These are phyloP conservation scores for Pterostichus madidus DNA, from an alignment of 2,888 invertebrate species.

Conservation along the genomic window DNA sequence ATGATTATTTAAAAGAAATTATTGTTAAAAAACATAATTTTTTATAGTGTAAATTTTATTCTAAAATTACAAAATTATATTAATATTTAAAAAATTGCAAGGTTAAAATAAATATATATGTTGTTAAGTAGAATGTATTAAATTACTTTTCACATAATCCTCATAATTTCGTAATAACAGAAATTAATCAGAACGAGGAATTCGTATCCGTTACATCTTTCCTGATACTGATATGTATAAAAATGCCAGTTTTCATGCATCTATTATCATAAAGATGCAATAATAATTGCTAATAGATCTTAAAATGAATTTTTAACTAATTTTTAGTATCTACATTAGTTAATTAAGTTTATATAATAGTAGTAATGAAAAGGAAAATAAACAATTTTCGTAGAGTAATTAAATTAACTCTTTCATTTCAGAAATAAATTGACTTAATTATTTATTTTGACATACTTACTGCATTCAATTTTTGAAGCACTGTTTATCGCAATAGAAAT, in stretches of 20 bases:
- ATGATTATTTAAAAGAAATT: neutral
- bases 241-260: neutral
- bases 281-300: neutral
- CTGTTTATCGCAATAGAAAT: too few species aligned
- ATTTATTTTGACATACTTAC: too few species aligned
- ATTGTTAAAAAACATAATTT: neutral
- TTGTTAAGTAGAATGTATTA: conserved; percentile 14
- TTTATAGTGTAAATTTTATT: too few species aligned
- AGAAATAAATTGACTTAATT: too few species aligned
- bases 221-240: too few species aligned
- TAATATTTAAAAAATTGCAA: neutral
- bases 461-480: too few species aligned
- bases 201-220: conserved; percentile 22
- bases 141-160: neutral
- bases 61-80: neutral
- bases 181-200: conserved; percentile 23
- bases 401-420: too few species aligned
- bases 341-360: too few species aligned
- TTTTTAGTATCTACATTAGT: too few species aligned
- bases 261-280: neutral
- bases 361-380: too few species aligned
- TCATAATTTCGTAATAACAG: conserved; percentile 6
- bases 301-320: too few species aligned
- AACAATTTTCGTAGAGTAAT: too few species aligned
- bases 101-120: conserved; percentile 2